Percentiles rank a stretch among this genome's conserved stretches.
Evolutionary conservation across 2,797 vertebrate genomes (phyloP).

Genomic region (Anomalospiza imberbis): DNA sequence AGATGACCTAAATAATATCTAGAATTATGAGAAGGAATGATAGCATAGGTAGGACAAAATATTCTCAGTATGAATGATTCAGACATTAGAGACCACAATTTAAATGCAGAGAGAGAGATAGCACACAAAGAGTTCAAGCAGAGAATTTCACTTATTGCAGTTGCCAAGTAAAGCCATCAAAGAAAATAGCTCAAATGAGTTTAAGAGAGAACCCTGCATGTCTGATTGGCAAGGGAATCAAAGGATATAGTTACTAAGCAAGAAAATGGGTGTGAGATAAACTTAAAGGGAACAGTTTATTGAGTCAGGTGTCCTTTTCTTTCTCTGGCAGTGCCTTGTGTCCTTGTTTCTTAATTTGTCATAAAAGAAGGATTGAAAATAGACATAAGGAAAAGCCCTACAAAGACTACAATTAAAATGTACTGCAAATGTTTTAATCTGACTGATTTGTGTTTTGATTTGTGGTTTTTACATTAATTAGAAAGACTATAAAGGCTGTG

Average conservation of each 20-base stretch:
- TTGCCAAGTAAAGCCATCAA: constrained; percentile 47
- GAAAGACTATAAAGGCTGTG: constrained; percentile 1
- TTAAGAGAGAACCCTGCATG: not conserved
- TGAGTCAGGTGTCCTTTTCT: constrained; percentile 25
- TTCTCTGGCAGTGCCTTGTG: not conserved
- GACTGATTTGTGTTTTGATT: constrained; percentile 39
- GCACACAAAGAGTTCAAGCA: constrained; percentile 7
- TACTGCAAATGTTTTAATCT: constrained; percentile 32
- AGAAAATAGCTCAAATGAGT: constrained; percentile 30
- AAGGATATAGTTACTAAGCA: constrained; percentile 24
- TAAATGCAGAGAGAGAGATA: not conserved
- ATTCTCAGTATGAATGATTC: not conserved
- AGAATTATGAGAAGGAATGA: not conserved
- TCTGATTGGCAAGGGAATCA: constrained; percentile 23
- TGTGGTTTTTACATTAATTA: constrained; percentile 36
- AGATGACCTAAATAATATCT: not conserved
- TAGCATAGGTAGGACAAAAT: not conserved
- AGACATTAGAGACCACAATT: not conserved
- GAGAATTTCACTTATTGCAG: constrained; percentile 26
- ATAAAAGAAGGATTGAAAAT: constrained; percentile 29
- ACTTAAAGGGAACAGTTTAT: constrained; percentile 30
- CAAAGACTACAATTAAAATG: constrained; percentile 43
- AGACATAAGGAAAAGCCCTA: not conserved
- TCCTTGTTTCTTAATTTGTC: constrained; percentile 24
- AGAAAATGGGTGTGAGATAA: constrained; percentile 37